phyloP scores from a whole-genome alignment of 1,140 invertebrate species.

The Magallana ariakensis region DNA sequence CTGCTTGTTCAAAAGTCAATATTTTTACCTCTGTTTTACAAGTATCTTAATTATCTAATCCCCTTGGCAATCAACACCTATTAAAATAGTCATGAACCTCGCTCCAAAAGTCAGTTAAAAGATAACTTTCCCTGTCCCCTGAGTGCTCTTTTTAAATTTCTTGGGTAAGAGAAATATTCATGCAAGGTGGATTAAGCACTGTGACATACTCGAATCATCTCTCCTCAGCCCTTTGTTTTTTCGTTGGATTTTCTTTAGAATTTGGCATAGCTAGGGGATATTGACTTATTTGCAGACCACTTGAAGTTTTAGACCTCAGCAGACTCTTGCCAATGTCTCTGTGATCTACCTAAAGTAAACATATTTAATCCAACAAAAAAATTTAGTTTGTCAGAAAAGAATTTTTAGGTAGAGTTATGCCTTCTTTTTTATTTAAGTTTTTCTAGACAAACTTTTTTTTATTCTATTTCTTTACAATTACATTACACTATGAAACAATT shows the following conservation, averaged over 20 bases:
- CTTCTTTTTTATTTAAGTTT: no score
- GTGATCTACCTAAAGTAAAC: not conserved
- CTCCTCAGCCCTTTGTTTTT: conserved; percentile 22
- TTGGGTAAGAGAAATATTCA: not conserved
- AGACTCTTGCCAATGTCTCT: conserved; percentile 6
- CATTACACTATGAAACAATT: no score
- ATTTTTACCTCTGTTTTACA: conserved; percentile 29
- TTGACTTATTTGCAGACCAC: conserved; percentile 30
- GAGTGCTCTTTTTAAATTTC: conserved; percentile 9
- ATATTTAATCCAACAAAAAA: not conserved
- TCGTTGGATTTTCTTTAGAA: conserved; percentile 17
- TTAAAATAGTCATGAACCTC: conserved; percentile 8
- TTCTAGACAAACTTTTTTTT: no score
- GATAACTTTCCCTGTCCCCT: not conserved
- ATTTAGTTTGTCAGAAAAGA: no score
- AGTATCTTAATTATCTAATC: conserved; percentile 37
- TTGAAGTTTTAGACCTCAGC: not conserved
- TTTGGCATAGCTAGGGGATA: not conserved
- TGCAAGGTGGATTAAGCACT: not conserved
- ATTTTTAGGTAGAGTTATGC: no score
- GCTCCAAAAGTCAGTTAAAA: not conserved
- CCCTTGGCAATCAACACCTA: conserved; percentile 25
- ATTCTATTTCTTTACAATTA: no score
- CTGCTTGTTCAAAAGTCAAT: conserved; percentile 18
- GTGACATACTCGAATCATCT: not conserved